These are phyloP conservation scores for Tragelaphus strepsiceros DNA, from an alignment of 2,113 vertebrate species.

Conservation along the genomic window DNA sequence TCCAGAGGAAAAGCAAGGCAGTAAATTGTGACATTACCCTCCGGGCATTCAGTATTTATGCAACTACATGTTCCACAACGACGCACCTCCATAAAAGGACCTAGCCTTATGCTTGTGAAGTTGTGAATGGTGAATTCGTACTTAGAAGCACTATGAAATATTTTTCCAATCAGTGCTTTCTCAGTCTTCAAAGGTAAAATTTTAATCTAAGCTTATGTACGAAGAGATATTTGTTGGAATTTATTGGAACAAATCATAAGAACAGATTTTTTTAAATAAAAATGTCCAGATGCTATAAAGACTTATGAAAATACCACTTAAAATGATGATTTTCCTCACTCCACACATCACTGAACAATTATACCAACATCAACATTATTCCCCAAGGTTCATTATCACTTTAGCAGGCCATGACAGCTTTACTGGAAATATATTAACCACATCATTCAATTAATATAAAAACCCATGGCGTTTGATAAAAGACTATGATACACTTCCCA, in stretches of 20 bases:
- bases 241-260: not conserved
- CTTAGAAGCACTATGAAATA: not conserved
- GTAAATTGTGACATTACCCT: constrained; percentile 29
- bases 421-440: constrained; percentile 44
- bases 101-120: not conserved
- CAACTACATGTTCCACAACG: not conserved
- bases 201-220: not conserved
- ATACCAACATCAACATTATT: not conserved
- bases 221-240: not conserved
- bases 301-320: not conserved
- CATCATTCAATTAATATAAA: constrained; percentile 44
- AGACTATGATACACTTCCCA: not conserved
- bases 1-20: constrained; percentile 32
- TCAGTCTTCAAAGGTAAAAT: not conserved
- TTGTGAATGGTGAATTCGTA: not conserved
- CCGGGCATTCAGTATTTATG: not conserved
- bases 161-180: not conserved
- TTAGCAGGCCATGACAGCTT: constrained; percentile 12
- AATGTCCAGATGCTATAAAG: not conserved
- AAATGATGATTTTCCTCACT: not conserved
- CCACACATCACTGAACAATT: not conserved
- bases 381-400: not conserved
- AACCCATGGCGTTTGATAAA: constrained; percentile 40
- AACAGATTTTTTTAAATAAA: not conserved
- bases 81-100: not conserved